Percentiles rank a stretch among this genome's conserved stretches.
Evolutionary conservation across 2,797 vertebrate species (phyloP).

Genomic region (Macropus fuliginosus): DNA sequence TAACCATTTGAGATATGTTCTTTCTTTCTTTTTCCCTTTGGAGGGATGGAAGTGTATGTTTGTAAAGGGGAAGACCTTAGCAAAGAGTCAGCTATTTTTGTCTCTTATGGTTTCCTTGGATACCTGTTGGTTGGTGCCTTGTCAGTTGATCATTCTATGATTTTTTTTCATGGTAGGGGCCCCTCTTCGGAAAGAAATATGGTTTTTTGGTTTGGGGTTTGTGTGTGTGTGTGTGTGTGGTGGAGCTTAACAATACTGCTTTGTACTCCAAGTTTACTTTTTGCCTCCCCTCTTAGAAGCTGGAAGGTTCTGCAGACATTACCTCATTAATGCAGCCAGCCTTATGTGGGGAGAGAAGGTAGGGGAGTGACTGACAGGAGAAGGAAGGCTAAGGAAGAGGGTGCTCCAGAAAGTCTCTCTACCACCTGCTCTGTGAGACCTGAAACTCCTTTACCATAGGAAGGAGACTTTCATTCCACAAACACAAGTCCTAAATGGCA

Average conservation of each 20-base stretch:
- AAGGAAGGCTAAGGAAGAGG: neutral
- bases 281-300: slow-evolving; percentile 6
- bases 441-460: neutral
- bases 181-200: neutral
- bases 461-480: neutral
- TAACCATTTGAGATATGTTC: neutral
- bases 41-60: neutral
- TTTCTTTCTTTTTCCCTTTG: neutral
- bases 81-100: neutral
- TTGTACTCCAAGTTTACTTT: slow-evolving; percentile 53
- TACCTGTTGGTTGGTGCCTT: neutral
- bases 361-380: neutral
- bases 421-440: neutral
- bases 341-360: slow-evolving; percentile 45
- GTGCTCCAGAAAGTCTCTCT: neutral
- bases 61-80: neutral
- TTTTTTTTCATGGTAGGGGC: neutral
- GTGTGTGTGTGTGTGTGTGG: neutral
- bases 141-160: neutral
- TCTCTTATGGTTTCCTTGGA: neutral
- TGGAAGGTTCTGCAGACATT: slow-evolving; percentile 64
- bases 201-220: neutral
- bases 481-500: neutral
- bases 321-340: slow-evolving; percentile 69
- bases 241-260: slow-evolving; percentile 59